These are phyloP conservation scores for Hirtodrosophila duncani DNA, from an alignment of 2,888 invertebrate species.

Conservation along the genomic window DNA sequence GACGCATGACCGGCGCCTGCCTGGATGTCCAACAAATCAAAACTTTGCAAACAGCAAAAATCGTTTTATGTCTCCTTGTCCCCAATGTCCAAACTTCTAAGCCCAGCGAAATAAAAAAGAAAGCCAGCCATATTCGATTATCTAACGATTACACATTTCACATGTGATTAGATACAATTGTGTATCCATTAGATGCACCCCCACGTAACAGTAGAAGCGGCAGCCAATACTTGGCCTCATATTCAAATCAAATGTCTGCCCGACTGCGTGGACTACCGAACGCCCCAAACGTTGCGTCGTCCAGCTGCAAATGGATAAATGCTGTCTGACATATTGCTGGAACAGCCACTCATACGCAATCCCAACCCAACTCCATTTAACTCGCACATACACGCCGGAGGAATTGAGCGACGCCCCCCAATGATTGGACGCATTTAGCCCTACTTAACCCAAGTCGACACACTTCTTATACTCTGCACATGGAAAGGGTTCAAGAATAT, in stretches of 20 bases:
- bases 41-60: neutral
- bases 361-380: neutral
- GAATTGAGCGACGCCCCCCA: slow-evolving; percentile 40
- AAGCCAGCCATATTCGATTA: too few species aligned
- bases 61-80: slow-evolving; percentile 1
- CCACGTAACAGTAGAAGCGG: slow-evolving; percentile 1
- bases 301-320: slow-evolving; percentile 70
- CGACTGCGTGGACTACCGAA: too few species aligned
- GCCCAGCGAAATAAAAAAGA: too few species aligned
- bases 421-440: slow-evolving; percentile 64
- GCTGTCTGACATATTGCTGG: slow-evolving; percentile 65
- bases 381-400: neutral
- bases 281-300: slow-evolving; percentile 33
- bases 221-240: slow-evolving; percentile 20
- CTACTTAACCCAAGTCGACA: slow-evolving; percentile 54
- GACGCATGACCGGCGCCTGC: too few species aligned
- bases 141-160: too few species aligned
- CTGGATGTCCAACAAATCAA: too few species aligned
- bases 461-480: too few species aligned
- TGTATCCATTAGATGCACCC: slow-evolving; percentile 54
- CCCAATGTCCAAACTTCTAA: slow-evolving; percentile 2
- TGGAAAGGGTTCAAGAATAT: too few species aligned
- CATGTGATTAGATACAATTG: slow-evolving; percentile 41
- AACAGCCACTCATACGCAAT: slow-evolving; percentile 4
- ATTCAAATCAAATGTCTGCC: slow-evolving; percentile 43